These are phyloP conservation scores for Platysternon megacephalum DNA, from an alignment of 2,113 vertebrate species.

Conservation along the genomic window DNA sequence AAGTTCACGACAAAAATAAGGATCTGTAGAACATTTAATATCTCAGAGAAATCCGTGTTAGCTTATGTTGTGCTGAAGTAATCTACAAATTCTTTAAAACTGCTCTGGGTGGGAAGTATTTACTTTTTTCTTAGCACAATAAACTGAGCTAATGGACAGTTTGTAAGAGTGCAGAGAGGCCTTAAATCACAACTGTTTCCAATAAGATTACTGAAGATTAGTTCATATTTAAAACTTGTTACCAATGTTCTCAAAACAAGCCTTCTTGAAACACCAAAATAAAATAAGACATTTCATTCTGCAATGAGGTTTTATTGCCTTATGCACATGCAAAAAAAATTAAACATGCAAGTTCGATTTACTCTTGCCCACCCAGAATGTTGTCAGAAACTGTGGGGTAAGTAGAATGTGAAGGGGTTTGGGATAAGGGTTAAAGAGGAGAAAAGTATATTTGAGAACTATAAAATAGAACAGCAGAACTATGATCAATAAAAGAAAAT, in stretches of 20 bases:
- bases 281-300: not conserved
- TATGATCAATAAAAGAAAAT: not conserved
- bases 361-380: not conserved
- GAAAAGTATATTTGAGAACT: not conserved
- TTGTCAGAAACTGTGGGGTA: not conserved
- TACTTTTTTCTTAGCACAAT: conserved; percentile 32
- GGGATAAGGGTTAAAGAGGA: not conserved
- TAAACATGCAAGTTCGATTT: not conserved
- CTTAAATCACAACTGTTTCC: not conserved
- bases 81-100: conserved; percentile 51
- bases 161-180: not conserved
- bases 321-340: not conserved
- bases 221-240: not conserved
- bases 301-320: not conserved
- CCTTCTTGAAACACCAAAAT: not conserved
- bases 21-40: not conserved
- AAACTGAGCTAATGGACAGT: conserved; percentile 8
- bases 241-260: not conserved
- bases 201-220: conserved; percentile 15
- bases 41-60: conserved; percentile 37
- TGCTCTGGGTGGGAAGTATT: conserved; percentile 19
- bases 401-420: not conserved
- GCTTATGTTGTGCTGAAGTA: conserved; percentile 46
- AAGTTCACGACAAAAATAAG: conserved; percentile 1
- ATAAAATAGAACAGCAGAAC: not conserved